These are phyloP conservation scores for Pagrus major DNA, from an alignment of 2,113 vertebrate genomes.

Conservation along the genomic window DNA sequence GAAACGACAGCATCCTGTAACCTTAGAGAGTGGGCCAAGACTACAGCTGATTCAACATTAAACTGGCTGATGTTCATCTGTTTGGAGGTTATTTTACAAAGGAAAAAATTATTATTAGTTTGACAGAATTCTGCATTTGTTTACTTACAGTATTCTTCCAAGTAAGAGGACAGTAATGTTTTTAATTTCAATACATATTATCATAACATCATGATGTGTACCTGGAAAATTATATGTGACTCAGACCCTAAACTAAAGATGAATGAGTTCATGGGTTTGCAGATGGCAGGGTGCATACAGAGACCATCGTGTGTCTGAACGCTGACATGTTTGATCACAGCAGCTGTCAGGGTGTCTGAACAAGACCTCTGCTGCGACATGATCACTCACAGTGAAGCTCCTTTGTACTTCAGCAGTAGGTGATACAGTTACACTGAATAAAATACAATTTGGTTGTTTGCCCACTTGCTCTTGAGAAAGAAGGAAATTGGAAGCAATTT, in stretches of 20 bases:
- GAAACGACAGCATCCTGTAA: conserved; percentile 12
- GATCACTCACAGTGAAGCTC: too few relatives aligned
- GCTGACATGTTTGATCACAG: background rate
- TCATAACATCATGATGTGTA: background rate
- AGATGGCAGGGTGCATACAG: background rate
- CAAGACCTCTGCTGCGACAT: too few relatives aligned
- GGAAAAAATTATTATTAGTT: background rate
- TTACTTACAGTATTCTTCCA: background rate
- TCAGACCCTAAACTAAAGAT: background rate
- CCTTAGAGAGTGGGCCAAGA: background rate
- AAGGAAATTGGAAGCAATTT: background rate
- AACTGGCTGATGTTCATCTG: background rate
- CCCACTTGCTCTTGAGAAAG: background rate
- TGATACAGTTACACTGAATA: background rate
- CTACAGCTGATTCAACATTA: background rate
- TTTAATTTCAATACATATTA: background rate
- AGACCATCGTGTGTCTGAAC: background rate
- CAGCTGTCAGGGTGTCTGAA: background rate
- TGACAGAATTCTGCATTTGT: background rate
- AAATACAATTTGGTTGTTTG: background rate
- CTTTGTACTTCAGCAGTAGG: too few relatives aligned
- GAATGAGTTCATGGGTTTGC: background rate
- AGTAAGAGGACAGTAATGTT: background rate
- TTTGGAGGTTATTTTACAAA: conserved; percentile 4
- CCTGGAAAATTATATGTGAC: background rate